Base-by-base conservation (phyloP, 2,113 vertebrate species). In the Meriones unguiculatus region DNA sequence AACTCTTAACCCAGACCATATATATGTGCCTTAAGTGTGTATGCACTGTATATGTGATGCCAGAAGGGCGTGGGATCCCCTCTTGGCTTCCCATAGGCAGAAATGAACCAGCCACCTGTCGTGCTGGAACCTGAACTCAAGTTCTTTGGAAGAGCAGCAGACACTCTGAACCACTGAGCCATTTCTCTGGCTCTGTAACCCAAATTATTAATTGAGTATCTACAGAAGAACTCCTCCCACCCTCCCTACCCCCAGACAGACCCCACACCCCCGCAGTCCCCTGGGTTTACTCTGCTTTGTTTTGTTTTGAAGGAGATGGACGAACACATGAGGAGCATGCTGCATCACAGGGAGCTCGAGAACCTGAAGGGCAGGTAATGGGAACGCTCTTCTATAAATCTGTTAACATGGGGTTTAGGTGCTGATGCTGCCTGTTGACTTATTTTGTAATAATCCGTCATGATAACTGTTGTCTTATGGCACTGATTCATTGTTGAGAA, bases 331-430 rank as follows among this genome's bases (percentile, higher is more conserved):
- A 99, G 99, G 97, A 99, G 99, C 97, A 99, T 99, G 99, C 98
- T 99, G 98, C 99, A 99, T 97, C 99, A 99, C 98, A 98, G 99
- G 78, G 99, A 99, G 97, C 99, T 99, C 98, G 99, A 99, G 98
- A 99, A 99, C 98, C 98, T 99, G 78, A 99, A 99, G 98, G 99
- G 99, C 97, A 99, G 99, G 99, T 99, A 99, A 70, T 98, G 99
- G 70, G 32, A 95, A 95, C 35, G 0, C 4, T 97, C 72, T 96
- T 97, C 38, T 69, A 18, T 95, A 38, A 95, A 25, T 92, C 88
- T 95, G 72, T 69, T 86, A 73, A 17, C 92, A 65, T 81, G 73
- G 82, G 13, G 35, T 73, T 73, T 89, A 86, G 80, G 62, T 80
- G 67, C 67, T 80, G 10, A 20, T 91, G 62, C 46, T 87, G 28